Conservation (phyloP, 2,888 invertebrate genomes). For the Eristalis intricaria region DNA sequence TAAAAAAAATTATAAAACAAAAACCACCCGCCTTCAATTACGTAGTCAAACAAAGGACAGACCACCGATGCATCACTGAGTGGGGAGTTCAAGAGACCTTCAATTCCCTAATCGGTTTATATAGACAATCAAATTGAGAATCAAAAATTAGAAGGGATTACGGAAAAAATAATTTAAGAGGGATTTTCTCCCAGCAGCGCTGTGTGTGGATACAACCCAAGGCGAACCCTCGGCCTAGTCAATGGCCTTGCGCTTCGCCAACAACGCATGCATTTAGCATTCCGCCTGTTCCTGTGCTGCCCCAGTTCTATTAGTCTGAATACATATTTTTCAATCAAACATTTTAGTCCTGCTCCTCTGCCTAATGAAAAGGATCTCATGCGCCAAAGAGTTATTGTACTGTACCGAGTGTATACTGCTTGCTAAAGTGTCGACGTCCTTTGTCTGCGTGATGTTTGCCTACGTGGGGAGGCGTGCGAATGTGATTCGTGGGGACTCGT, state of each 20-base stretch:
- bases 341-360: constrained; percentile 28
- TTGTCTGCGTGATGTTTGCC: constrained; percentile 26
- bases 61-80: not conserved
- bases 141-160: constrained; percentile 51
- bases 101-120: constrained; percentile 50
- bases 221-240: not conserved
- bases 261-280: not conserved
- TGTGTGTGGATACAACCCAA: not conserved
- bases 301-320: constrained; percentile 21
- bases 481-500: not conserved
- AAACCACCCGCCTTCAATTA: not conserved
- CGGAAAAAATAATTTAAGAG: constrained; percentile 46
- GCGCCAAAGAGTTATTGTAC: not conserved
- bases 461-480: not conserved
- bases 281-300: not conserved
- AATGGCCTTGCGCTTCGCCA: not conserved
- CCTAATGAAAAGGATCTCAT: constrained; percentile 24
- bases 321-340: constrained; percentile 48
- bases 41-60: constrained; percentile 5
- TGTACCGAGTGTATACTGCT: not conserved
- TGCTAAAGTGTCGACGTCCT: constrained; percentile 17
- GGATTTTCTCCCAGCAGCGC: constrained; percentile 16
- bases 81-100: not conserved
- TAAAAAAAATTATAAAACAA: not conserved
- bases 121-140: constrained; percentile 48